These are phyloP conservation scores for Trachelus tabidus DNA, from an alignment of 2,888 invertebrate genomes.

Conservation along the genomic window DNA sequence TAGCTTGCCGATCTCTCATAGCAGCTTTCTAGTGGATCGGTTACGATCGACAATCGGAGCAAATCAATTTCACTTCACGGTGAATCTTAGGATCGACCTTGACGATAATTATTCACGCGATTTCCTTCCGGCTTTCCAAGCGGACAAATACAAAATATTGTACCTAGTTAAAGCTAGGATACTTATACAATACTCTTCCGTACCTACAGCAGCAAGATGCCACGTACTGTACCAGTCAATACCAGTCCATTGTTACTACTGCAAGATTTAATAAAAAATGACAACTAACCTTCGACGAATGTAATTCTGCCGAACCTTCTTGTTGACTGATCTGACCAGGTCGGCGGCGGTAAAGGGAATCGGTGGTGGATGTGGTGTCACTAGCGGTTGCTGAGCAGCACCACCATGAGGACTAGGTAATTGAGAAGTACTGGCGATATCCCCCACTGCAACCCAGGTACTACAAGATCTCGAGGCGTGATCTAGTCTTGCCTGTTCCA, in stretches of 20 bases:
- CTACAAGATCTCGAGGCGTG: slow-evolving; percentile 80
- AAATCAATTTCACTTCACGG: not conserved
- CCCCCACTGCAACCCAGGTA: slow-evolving; percentile 89
- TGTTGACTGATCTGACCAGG: slow-evolving; percentile 81
- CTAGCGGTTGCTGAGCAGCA: slow-evolving; percentile 59
- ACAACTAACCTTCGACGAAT: slow-evolving; percentile 72
- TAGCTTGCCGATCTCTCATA: not conserved
- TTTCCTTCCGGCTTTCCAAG: not conserved
- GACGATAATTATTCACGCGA: not conserved
- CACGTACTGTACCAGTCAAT: too few species aligned
- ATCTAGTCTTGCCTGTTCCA: slow-evolving; percentile 72
- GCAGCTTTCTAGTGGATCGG: not conserved
- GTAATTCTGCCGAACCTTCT: slow-evolving; percentile 86
- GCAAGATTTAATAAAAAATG: not conserved
- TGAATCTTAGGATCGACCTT: not conserved
- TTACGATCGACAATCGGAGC: not conserved
- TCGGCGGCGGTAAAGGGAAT: slow-evolving; percentile 75
- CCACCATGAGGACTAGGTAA: slow-evolving; percentile 85
- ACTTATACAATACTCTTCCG: not conserved
- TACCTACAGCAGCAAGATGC: not conserved
- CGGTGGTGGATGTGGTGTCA: slow-evolving; percentile 64
- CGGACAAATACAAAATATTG: not conserved
- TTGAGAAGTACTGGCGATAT: slow-evolving; percentile 80
- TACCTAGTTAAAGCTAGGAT: not conserved
- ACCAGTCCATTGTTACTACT: too few species aligned